A percentile compares a stretch with the other conserved stretches of the same genome.
Evolutionary conservation across 2,888 invertebrate species (phyloP).

Genomic region (Pyralis farinalis): DNA sequence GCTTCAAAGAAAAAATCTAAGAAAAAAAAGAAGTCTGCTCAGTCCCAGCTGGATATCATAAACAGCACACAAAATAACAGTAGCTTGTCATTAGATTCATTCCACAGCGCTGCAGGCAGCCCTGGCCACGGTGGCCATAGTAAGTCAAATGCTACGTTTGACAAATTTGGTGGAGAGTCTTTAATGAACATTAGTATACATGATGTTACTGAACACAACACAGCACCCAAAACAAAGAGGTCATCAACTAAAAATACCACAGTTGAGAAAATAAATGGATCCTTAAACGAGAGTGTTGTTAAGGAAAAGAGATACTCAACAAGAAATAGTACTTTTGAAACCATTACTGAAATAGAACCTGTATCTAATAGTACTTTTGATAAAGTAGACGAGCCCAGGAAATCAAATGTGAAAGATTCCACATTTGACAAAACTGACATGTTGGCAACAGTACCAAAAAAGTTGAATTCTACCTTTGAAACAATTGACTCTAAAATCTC

Average conservation of each 20-base stretch:
- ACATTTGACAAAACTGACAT: conserved; percentile 19
- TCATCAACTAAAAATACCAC: not conserved
- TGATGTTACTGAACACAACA: conserved; percentile 3
- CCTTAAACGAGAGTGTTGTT: not conserved
- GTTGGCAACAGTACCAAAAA: conserved; percentile 5
- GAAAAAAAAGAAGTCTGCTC: conserved; percentile 40
- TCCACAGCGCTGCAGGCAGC: conserved; percentile 65
- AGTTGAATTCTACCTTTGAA: conserved; percentile 14
- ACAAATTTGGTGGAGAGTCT: too few species aligned
- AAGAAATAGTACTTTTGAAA: conserved; percentile 4
- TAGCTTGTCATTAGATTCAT: conserved; percentile 51
- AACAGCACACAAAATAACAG: conserved; percentile 29
- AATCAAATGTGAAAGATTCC: conserved; percentile 13
- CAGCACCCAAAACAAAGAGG: not conserved
- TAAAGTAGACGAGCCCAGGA: conserved; percentile 6
- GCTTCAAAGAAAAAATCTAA: conserved; percentile 34
- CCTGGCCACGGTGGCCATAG: conserved; percentile 22
- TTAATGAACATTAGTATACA: conserved; percentile 6
- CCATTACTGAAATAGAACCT: not conserved
- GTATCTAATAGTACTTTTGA: conserved; percentile 20
- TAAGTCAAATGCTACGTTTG: not conserved
- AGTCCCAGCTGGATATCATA: conserved; percentile 18
- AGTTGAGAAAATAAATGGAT: not conserved
- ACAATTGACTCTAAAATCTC: conserved; percentile 7
- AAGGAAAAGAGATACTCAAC: not conserved